phyloP scores from a whole-genome alignment of 2,797 vertebrate genomes.

The Danio albolineatus region DNA sequence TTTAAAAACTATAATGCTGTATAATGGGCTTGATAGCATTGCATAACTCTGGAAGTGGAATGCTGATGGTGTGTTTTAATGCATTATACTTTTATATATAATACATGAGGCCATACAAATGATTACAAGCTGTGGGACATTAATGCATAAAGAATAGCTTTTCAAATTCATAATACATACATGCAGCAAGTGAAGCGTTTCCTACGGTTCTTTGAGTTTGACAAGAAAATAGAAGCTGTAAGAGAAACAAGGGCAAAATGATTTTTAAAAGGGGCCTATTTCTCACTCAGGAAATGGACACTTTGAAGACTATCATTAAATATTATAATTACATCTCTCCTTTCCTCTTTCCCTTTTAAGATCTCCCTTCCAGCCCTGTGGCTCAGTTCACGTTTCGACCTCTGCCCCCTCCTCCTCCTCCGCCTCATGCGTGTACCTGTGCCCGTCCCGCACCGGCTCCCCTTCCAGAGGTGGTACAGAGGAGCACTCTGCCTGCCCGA shows the following conservation, averaged over 20 bases:
- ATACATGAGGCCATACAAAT: not conserved
- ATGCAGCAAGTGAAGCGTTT: not conserved
- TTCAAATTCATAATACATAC: slow-evolving; percentile 10
- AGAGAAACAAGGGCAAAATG: not conserved
- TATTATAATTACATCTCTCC: not conserved
- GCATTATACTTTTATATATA: not conserved
- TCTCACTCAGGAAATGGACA: slow-evolving; percentile 22
- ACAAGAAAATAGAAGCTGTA: slow-evolving; percentile 22
- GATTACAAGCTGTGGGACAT: not conserved
- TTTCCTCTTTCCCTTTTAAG: slow-evolving; percentile 25
- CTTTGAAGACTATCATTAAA: slow-evolving; percentile 32
- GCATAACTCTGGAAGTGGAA: not conserved
- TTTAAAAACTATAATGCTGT: not conserved
- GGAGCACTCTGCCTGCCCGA: slow-evolving; percentile 83
- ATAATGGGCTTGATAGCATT: slow-evolving; percentile 5
- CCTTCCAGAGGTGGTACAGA: slow-evolving; percentile 79
- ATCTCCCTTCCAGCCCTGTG: slow-evolving; percentile 59
- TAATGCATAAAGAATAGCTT: not conserved
- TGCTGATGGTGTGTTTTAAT: not conserved
- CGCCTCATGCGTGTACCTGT: slow-evolving; percentile 56
- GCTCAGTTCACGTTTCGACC: slow-evolving; percentile 55
- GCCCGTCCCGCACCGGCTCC: slow-evolving; percentile 49
- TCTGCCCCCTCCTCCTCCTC: slow-evolving; percentile 55
- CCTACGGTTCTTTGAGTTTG: not conserved
- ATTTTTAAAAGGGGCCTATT: slow-evolving; percentile 19